These are phyloP conservation scores for Pipistrellus nathusii DNA, from an alignment of 2,797 vertebrate genomes.

Conservation along the genomic window DNA sequence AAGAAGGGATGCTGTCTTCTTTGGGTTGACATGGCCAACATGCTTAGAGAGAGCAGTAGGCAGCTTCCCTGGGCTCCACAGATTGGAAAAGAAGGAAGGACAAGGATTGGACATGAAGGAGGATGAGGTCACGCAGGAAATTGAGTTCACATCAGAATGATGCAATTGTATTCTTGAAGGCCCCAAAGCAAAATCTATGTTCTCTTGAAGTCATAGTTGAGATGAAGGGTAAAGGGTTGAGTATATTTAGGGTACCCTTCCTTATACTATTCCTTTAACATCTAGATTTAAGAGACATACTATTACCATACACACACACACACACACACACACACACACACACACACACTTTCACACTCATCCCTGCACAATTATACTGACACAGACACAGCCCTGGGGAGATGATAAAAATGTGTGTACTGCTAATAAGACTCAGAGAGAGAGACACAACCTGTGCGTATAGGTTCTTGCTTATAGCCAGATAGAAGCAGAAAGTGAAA, in stretches of 20 bases:
- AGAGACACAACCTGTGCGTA: background rate
- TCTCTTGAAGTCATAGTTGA: background rate
- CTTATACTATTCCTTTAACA: background rate
- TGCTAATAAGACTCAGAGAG: background rate
- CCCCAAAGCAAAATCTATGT: background rate
- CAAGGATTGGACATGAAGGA: background rate
- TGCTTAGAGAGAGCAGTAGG: background rate
- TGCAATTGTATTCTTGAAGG: background rate
- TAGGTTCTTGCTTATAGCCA: background rate
- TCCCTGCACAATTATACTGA: background rate
- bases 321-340: too few species aligned
- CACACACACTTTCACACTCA: too few species aligned
- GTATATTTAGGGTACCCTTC: background rate
- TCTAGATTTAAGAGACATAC: slow-evolving; percentile 31
- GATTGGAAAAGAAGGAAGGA: slow-evolving; percentile 37
- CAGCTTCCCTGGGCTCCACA: background rate
- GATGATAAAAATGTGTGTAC: background rate
- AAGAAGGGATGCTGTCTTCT: slow-evolving; percentile 62
- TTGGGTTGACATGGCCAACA: slow-evolving; percentile 62
- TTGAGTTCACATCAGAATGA: background rate
- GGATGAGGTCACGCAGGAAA: background rate
- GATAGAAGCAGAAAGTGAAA: background rate
- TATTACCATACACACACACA: background rate
- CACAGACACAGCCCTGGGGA: background rate
- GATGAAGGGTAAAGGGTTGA: background rate